Conservation (phyloP, 2,113 vertebrate species). For the Aramus guarauna region DNA sequence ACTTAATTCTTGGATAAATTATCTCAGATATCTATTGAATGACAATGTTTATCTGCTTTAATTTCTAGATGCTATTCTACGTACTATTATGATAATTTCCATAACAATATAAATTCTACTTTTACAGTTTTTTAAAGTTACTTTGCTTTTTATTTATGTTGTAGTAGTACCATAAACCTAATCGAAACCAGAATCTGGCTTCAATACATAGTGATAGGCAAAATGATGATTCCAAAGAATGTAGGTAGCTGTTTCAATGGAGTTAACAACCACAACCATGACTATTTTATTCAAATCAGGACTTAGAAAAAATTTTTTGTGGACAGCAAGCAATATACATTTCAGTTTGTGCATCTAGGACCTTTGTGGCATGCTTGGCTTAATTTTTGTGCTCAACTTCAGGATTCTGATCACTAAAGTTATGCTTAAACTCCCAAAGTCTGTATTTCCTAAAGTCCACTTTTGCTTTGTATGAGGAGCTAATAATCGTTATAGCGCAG, state of each 20-base stretch:
- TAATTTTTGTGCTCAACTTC: not conserved
- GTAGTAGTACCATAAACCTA: not conserved
- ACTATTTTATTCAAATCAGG: not conserved
- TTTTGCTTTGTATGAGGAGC: not conserved
- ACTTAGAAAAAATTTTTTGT: not conserved
- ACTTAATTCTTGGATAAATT: not conserved
- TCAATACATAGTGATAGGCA: not conserved
- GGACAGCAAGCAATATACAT: not conserved
- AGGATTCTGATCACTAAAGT: not conserved
- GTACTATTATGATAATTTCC: not conserved
- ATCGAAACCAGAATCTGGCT: not conserved
- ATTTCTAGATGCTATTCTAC: not conserved
- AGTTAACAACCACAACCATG: not conserved
- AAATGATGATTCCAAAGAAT: not conserved
- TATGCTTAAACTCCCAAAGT: not conserved
- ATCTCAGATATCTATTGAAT: not conserved
- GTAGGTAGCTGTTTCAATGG: not conserved
- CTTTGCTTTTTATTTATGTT: not conserved
- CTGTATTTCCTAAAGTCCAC: fast-evolving
- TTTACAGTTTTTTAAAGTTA: not conserved
- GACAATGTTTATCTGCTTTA: not conserved
- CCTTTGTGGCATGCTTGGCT: not conserved
- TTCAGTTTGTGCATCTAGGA: not conserved
- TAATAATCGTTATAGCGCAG: not conserved
- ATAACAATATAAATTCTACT: not conserved